Evolutionary conservation across 2,113 vertebrate genomes (phyloP).

Genomic region (Nothocercus nigrocapillus): DNA sequence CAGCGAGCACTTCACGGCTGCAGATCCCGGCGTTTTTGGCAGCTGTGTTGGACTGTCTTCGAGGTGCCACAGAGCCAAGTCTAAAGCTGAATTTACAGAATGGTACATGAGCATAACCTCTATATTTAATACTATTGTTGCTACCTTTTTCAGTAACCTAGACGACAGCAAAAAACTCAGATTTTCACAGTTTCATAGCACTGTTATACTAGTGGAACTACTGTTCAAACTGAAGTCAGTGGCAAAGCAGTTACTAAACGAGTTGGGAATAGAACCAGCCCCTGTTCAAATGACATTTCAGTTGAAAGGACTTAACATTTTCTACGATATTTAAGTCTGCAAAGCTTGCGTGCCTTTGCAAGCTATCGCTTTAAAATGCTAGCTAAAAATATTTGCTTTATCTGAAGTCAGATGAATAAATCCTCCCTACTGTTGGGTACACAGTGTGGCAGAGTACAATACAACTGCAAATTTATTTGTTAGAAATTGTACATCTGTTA

Average conservation of each 20-base stretch:
- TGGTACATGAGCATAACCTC: not conserved
- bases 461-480: constrained; percentile 66
- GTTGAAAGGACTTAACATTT: not conserved
- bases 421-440: constrained; percentile 22
- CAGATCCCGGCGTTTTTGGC: not conserved
- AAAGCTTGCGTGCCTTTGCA: constrained; percentile 12
- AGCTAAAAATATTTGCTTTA: constrained; percentile 60
- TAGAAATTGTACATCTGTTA: constrained; percentile 70
- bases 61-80: constrained; percentile 16
- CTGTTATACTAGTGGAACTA: not conserved
- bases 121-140: constrained; percentile 39
- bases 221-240: constrained; percentile 7
- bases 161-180: constrained; percentile 46
- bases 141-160: constrained; percentile 57
- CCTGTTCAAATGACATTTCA: not conserved
- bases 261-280: not conserved
- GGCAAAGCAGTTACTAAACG: not conserved
- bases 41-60: not conserved
- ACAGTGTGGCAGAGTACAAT: not conserved
- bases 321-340: not conserved
- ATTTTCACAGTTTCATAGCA: constrained; percentile 28
- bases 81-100: not conserved
- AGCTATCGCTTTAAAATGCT: constrained; percentile 43
- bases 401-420: constrained; percentile 55
- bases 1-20: not conserved